Conservation (phyloP, 1,140 invertebrate genomes). For the Drosophila pandora region DNA sequence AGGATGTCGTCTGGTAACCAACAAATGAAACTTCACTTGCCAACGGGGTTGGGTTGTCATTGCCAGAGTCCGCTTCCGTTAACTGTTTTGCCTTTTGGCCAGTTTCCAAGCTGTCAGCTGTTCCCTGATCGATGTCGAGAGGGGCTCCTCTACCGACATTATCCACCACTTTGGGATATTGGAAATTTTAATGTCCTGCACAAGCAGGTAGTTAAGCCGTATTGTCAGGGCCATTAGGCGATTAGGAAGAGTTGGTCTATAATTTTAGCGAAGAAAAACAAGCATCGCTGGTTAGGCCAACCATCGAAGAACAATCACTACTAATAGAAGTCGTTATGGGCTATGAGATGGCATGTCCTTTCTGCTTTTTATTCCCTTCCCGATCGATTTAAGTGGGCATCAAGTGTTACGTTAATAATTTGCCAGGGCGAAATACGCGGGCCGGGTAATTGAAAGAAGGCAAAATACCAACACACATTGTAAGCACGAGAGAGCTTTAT, state of each 20-base stretch:
- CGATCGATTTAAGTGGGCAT: conserved; percentile 34
- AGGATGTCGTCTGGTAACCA: conserved; percentile 27
- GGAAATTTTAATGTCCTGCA: conserved; percentile 35
- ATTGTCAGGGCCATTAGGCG: conserved; percentile 9
- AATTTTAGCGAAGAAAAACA: not conserved
- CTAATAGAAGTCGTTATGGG: not conserved
- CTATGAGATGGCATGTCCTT: not conserved
- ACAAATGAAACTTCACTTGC: not conserved
- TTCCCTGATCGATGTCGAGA: conserved; percentile 33
- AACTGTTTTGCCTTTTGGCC: conserved; percentile 20
- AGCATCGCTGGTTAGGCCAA: not conserved
- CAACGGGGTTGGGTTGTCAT: conserved; percentile 45
- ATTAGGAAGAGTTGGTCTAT: conserved; percentile 3
- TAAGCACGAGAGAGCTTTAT: conserved; percentile 77
- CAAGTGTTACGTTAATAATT: conserved; percentile 81
- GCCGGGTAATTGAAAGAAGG: conserved; percentile 66
- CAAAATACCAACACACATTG: conserved; percentile 76
- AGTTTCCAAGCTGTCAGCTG: conserved; percentile 28
- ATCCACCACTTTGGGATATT: conserved; percentile 34
- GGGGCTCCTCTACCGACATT: conserved; percentile 20
- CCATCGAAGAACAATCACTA: not conserved
- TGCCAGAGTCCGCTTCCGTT: conserved; percentile 33
- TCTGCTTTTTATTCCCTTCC: conserved; percentile 16
- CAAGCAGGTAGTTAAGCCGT: conserved; percentile 31
- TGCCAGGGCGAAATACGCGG: conserved; percentile 41